A percentile compares a stretch with the other conserved stretches of the same genome.
These are phyloP conservation scores for Poecilia picta DNA, from an alignment of 2,797 vertebrate species.

Conservation along the genomic window DNA sequence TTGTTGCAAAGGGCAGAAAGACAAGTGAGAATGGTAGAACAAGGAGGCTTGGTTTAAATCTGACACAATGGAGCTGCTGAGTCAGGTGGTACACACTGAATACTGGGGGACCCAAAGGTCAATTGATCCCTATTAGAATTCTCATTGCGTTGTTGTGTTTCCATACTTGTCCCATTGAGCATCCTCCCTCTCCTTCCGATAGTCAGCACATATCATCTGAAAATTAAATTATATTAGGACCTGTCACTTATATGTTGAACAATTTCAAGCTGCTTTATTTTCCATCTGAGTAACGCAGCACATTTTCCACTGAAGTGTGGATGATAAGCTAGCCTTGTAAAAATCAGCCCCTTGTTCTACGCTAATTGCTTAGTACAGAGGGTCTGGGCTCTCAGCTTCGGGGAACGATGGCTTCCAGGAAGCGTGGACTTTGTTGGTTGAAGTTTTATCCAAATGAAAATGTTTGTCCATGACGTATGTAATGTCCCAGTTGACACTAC, in stretches of 20 bases:
- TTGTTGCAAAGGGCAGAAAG: conserved; percentile 33
- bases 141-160: conserved; percentile 59
- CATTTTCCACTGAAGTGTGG: conserved; percentile 11
- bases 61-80: conserved; percentile 39
- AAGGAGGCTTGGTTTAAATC: conserved; percentile 9
- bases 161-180: conserved; percentile 47
- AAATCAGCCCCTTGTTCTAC: too few species aligned
- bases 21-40: conserved; percentile 16
- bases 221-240: conserved; percentile 45
- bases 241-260: conserved; percentile 29
- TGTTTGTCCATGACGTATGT: too few species aligned
- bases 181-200: conserved; percentile 50
- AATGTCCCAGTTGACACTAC: too few species aligned
- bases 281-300: conserved; percentile 23
- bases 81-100: conserved; percentile 35
- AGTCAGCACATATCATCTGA: conserved; percentile 49
- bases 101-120: conserved; percentile 69
- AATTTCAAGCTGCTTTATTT: conserved; percentile 14
- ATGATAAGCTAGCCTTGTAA: not conserved
- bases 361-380: too few species aligned
- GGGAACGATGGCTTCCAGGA: too few species aligned
- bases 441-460: too few species aligned
- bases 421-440: too few species aligned
- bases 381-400: too few species aligned
- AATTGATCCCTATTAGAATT: conserved; percentile 71